Base-by-base conservation (phyloP, 2,888 invertebrate genomes). In the Troglohyphantes excavatus region DNA sequence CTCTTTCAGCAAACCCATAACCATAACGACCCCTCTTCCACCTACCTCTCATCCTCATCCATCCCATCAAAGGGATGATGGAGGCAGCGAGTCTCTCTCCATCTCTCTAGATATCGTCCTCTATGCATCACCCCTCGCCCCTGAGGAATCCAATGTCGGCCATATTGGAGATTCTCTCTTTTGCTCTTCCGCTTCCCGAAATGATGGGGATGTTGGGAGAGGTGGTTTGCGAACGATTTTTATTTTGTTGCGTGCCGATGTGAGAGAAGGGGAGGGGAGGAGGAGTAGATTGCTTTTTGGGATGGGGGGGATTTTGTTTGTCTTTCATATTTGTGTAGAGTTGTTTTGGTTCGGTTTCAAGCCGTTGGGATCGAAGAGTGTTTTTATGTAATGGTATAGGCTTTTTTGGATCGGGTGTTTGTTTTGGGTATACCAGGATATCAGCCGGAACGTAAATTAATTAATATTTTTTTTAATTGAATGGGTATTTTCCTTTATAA, bases 81-180 rank as follows among this genome's bases (percentile, higher is more conserved):
- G 46, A 65, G 46, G 43, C 27, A 43, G 7, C 65, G 27, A 33
- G 65, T 67, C 39, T 13, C 33, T 29, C 19, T n/a, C n/a, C n/a
- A n/a, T n/a, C n/a, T 21, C 33, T 29, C 19, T 21, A 27, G 23
- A 46, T 79, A 46, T 79, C 79, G 79, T 65, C 79, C 65, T 65
- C 79, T 67, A 43, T 79, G 65, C 65, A 79, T 67, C 79, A 79
- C 67, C 79, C 79, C 65, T 79, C 79, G 67, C 79, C 79, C 46
- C 79, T 67, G 67, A 79, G 79, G 79, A 79, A 79, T 79, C 67
- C 67, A 7, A 46, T 6, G 67, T 27, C 79, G 19, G 79, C 79
- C 79, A 79, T 79, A 79, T 79, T 79, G 79, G 79, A 79, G 65
- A 3, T 6, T 33, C 33, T 33, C 33, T 33, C 33, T 67, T 46